Evolutionary conservation across 2,113 vertebrate species (phyloP).

Genomic region (Isurus oxyrinchus): DNA sequence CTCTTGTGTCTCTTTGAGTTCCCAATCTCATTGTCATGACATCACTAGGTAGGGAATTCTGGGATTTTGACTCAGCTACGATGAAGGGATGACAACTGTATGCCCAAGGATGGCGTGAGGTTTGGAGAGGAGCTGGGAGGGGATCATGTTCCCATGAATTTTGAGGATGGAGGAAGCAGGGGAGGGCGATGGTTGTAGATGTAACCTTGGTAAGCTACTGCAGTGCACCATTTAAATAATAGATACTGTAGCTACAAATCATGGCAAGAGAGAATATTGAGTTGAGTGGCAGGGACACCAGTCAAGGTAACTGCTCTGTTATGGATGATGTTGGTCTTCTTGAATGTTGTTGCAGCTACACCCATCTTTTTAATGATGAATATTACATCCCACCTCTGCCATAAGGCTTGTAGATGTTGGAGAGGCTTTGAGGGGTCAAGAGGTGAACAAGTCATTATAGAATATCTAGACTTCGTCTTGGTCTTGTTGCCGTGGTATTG

Average conservation of each 20-base stretch:
- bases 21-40: not conserved
- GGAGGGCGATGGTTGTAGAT: not conserved
- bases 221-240: not conserved
- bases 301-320: not conserved
- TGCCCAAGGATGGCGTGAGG: not conserved
- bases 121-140: not conserved
- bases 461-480: not conserved
- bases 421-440: not conserved
- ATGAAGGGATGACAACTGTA: no score
- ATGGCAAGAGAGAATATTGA: not conserved
- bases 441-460: not conserved
- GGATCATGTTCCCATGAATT: not conserved
- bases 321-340: not conserved
- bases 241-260: not conserved
- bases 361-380: not conserved
- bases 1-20: no score
- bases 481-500: not conserved
- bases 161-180: not conserved
- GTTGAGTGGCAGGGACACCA: not conserved
- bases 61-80: not conserved
- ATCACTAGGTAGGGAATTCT: not conserved
- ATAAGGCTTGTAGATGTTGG: not conserved
- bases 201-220: not conserved
- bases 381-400: not conserved
- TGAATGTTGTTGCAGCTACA: not conserved